Percentiles rank a stretch among this genome's conserved stretches.
Evolutionary conservation across 92 coral and sea anemone species (phyloP).

Genomic region (Phenganax marumi): DNA sequence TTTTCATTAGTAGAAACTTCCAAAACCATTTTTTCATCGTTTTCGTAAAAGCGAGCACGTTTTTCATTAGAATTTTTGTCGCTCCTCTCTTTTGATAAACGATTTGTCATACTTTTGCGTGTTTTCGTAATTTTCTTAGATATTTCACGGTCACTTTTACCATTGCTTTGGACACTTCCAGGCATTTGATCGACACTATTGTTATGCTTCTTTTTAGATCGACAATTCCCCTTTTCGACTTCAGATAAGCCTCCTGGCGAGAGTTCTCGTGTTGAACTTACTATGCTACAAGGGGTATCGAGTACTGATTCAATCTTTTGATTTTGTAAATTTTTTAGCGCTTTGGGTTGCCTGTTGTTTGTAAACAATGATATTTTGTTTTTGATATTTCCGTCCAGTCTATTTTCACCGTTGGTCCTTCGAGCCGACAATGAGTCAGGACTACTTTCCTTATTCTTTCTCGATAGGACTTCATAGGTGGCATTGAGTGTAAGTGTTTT

Average conservation of each 20-base stretch:
- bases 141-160: background rate
- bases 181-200: background rate
- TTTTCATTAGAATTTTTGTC: background rate
- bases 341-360: background rate
- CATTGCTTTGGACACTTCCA: background rate
- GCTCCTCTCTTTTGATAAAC: background rate
- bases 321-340: background rate
- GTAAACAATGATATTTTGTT: background rate
- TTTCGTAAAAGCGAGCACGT: background rate
- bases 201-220: background rate
- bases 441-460: background rate
- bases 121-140: background rate
- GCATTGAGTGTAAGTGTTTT: background rate
- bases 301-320: background rate
- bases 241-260: slow-evolving; percentile 8
- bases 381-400: no score
- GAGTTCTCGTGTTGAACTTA: background rate
- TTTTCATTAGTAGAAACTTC: background rate
- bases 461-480: background rate
- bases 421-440: background rate
- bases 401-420: background rate
- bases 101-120: background rate
- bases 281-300: background rate
- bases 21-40: background rate
- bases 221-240: background rate